These are phyloP conservation scores for Philereme transversata DNA, from an alignment of 2,888 invertebrate genomes.

Conservation along the genomic window DNA sequence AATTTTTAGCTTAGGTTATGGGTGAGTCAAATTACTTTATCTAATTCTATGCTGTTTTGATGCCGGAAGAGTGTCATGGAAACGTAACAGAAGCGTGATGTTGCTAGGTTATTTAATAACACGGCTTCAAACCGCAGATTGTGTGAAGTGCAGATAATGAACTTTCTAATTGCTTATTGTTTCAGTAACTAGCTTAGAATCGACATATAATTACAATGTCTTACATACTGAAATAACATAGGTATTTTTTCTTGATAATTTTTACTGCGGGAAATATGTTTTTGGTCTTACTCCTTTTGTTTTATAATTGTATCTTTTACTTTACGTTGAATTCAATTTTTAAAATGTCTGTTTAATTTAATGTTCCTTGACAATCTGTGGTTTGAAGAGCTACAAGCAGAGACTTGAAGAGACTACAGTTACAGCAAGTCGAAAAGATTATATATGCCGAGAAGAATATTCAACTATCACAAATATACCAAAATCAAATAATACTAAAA, in stretches of 20 bases:
- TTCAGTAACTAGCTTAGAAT: neutral
- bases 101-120: constrained; percentile 18
- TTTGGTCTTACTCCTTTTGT: no score
- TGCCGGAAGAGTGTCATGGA: constrained; percentile 22
- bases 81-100: constrained; percentile 25
- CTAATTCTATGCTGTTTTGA: constrained; percentile 19
- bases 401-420: constrained; percentile 48
- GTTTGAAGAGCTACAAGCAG: constrained; percentile 37
- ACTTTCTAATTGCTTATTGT: neutral
- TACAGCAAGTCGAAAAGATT: constrained; percentile 46
- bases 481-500: constrained; percentile 9
- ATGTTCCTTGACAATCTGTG: constrained; percentile 17
- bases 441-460: constrained; percentile 1
- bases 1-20: constrained; percentile 4
- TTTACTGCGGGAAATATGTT: no score
- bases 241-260: no score
- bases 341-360: neutral
- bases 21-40: constrained; percentile 23
- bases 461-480: no score
- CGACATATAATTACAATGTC: no score
- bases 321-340: no score
- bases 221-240: no score
- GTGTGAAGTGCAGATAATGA: neutral
- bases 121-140: constrained; percentile 20
- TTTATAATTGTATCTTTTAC: no score